Conservation (phyloP, 2,113 vertebrate genomes). For the Elephantulus edwardii region DNA sequence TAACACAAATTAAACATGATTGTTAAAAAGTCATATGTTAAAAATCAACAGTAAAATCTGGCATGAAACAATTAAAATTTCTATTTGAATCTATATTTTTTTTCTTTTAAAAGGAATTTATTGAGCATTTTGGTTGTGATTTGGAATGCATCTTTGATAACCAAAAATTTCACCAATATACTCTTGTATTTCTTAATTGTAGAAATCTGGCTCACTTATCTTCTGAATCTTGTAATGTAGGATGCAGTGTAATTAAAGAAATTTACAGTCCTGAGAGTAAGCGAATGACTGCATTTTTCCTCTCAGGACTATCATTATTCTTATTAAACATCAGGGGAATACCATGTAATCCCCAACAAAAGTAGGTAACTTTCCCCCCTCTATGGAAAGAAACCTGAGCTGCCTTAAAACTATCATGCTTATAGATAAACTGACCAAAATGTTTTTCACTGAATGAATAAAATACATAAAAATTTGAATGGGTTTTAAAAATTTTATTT, state of each 20-base stretch:
- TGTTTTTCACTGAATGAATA: neutral
- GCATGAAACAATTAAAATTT: constrained; percentile 36
- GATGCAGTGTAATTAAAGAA: neutral
- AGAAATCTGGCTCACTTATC: neutral
- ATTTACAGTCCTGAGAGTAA: constrained; percentile 1
- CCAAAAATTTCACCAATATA: neutral
- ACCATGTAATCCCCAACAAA: neutral
- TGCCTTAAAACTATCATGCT: constrained; percentile 27
- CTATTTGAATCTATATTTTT: neutral
- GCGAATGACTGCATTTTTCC: neutral
- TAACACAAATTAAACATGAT: neutral
- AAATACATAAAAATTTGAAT: neutral
- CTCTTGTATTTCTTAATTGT: neutral
- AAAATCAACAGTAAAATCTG: neutral
- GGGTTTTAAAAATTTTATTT: constrained; percentile 15
- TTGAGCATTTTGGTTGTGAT: constrained; percentile 13
- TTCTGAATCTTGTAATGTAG: neutral
- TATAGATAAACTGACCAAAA: constrained; percentile 11
- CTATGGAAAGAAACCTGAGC: neutral
- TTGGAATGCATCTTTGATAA: neutral
- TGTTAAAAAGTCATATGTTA: neutral
- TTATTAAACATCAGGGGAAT: neutral
- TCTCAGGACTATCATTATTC: neutral
- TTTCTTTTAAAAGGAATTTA: neutral
- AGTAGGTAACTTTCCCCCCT: neutral